These are phyloP conservation scores for Phylloscopus trochiloides DNA, from an alignment of 2,113 vertebrate species.

Conservation along the genomic window DNA sequence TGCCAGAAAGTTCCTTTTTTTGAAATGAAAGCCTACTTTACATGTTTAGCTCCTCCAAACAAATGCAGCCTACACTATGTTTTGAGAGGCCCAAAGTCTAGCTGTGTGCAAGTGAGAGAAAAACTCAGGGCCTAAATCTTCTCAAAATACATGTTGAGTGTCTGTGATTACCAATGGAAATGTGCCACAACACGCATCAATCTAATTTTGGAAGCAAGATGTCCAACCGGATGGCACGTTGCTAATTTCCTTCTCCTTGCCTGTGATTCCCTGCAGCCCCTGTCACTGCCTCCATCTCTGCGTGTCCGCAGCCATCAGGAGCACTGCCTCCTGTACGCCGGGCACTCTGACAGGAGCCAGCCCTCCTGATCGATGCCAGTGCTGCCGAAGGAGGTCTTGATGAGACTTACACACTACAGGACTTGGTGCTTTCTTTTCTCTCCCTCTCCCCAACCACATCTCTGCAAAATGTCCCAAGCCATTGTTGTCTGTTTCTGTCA, in stretches of 20 bases:
- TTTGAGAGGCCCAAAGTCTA: slow-evolving; percentile 1
- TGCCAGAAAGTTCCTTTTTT: slow-evolving; percentile 26
- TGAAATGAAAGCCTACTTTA: background rate
- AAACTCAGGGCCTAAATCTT: slow-evolving; percentile 29
- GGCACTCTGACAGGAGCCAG: slow-evolving; percentile 29
- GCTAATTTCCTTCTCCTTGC: background rate
- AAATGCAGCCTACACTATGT: background rate
- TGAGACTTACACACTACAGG: background rate
- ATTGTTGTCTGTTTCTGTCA: background rate
- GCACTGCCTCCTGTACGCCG: background rate
- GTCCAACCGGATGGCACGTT: slow-evolving; percentile 41
- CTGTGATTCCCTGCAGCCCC: background rate
- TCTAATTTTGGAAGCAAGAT: slow-evolving; percentile 65
- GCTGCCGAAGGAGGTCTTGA: slow-evolving; percentile 2
- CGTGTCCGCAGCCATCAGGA: background rate
- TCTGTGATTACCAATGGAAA: slow-evolving; percentile 61
- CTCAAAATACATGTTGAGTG: slow-evolving; percentile 25
- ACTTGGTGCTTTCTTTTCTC: background rate
- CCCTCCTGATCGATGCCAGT: background rate
- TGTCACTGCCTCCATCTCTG: background rate
- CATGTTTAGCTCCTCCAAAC: background rate
- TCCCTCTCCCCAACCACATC: background rate
- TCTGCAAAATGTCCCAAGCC: background rate
- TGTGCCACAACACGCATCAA: slow-evolving; percentile 42
- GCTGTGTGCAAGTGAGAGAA: slow-evolving; percentile 22